Evolutionary conservation across 2,797 vertebrate species (phyloP).

Genomic region (Rhinichthys osculus): DNA sequence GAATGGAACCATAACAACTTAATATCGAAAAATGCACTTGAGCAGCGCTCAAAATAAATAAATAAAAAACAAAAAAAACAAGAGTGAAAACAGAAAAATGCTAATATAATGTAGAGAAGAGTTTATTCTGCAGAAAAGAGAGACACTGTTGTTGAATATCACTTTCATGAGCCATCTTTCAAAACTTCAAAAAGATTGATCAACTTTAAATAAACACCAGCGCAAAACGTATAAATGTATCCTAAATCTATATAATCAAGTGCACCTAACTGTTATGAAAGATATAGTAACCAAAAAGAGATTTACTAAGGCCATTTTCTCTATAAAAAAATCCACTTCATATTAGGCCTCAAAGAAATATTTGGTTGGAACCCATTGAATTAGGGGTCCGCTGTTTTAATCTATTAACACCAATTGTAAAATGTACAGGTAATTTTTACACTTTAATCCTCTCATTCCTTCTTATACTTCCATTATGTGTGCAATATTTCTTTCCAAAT

Average conservation of each 20-base stretch:
- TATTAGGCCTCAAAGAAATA: conserved; percentile 19
- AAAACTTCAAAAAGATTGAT: conserved; percentile 26
- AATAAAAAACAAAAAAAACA: neutral
- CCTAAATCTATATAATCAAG: conserved; percentile 22
- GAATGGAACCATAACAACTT: neutral
- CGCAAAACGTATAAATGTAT: conserved; percentile 35
- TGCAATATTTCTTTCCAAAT: conserved; percentile 59
- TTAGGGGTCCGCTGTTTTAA: neutral
- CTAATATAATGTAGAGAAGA: conserved; percentile 26
- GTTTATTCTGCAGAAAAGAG: conserved; percentile 54
- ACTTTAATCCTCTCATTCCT: conserved; percentile 31
- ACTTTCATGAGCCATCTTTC: conserved; percentile 16
- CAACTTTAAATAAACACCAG: conserved; percentile 29
- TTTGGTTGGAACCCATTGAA: neutral
- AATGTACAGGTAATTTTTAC: conserved; percentile 59
- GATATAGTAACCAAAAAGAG: conserved; percentile 19
- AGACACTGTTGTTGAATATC: conserved; percentile 41
- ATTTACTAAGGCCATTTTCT: conserved; percentile 26
- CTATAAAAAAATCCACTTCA: neutral
- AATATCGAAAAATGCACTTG: neutral
- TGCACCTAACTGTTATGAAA: conserved; percentile 38
- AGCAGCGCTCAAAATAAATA: neutral
- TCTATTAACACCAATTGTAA: neutral
- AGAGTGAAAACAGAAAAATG: conserved; percentile 2
- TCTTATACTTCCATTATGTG: conserved; percentile 57